Evolutionary conservation across 2,888 invertebrate species (phyloP).

Genomic region (Ptychoptera albimana): DNA sequence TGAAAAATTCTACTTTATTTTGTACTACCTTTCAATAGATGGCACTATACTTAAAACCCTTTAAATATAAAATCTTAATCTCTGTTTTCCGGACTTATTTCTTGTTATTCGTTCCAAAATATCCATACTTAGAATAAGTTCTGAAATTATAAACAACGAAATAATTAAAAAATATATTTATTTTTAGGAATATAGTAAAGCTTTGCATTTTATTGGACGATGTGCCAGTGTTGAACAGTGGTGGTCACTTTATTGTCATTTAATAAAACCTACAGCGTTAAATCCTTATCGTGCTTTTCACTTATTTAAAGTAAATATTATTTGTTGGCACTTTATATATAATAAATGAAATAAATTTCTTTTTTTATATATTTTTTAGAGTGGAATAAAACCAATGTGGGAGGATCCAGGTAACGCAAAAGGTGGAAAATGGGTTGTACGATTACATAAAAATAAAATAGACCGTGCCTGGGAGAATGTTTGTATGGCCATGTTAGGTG

Average conservation of each 20-base stretch:
- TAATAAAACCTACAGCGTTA: constrained; percentile 77
- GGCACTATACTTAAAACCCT: too few relatives aligned
- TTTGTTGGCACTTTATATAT: too few relatives aligned
- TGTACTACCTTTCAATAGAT: too few relatives aligned
- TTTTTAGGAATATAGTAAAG: constrained; percentile 23
- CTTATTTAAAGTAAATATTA: constrained; percentile 44
- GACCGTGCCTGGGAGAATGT: constrained; percentile 98
- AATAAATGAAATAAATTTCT: too few relatives aligned
- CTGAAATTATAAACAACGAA: not conserved
- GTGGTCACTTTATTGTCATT: constrained; percentile 90
- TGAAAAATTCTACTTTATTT: too few relatives aligned
- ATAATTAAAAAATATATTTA: not conserved
- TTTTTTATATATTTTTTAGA: constrained; percentile 8
- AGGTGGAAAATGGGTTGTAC: constrained; percentile 97
- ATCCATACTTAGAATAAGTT: too few relatives aligned
- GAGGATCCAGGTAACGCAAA: constrained; percentile 92
- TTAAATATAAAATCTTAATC: too few relatives aligned
- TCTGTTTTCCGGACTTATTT: too few relatives aligned
- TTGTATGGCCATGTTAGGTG: constrained; percentile 94
- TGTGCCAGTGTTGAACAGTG: constrained; percentile 93
- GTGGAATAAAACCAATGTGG: constrained; percentile 99
- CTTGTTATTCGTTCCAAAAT: too few relatives aligned
- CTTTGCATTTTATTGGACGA: constrained; percentile 74
- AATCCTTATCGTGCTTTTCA: constrained; percentile 87
- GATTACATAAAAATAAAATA: constrained; percentile 85